phyloP scores from a whole-genome alignment of 2,113 vertebrate genomes.

The Nothoprocta perdicaria region DNA sequence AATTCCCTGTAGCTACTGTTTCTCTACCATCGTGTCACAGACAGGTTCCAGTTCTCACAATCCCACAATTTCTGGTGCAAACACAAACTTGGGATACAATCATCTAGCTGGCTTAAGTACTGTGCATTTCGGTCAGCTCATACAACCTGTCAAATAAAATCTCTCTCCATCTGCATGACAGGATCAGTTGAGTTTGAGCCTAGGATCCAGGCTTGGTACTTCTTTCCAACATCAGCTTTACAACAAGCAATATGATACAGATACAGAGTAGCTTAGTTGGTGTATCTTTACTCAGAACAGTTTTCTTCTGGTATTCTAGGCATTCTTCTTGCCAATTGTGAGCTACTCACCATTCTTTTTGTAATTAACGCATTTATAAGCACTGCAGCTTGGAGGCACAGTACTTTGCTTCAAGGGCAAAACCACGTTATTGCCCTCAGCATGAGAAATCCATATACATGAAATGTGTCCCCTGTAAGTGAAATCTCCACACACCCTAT shows the following conservation, averaged over 20 bases:
- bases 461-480: constrained; percentile 23
- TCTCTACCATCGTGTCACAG: not conserved
- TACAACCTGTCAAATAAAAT: not conserved
- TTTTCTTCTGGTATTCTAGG: not conserved
- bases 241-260: not conserved
- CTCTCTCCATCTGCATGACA: not conserved
- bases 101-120: not conserved
- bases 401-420: constrained; percentile 37
- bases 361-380: constrained; percentile 4
- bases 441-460: constrained; percentile 8
- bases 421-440: constrained; percentile 33
- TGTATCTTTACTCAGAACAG: not conserved
- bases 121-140: not conserved
- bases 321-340: not conserved
- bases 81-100: not conserved
- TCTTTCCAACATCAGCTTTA: not conserved
- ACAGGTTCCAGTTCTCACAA: not conserved
- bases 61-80: not conserved
- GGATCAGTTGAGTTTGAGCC: not conserved
- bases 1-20: not conserved
- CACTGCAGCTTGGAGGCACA: not conserved
- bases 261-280: not conserved
- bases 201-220: not conserved
- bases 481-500: constrained; percentile 4
- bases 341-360: not conserved